These are phyloP conservation scores for Crax fasciolata DNA, from an alignment of 2,797 vertebrate genomes.

Conservation along the genomic window DNA sequence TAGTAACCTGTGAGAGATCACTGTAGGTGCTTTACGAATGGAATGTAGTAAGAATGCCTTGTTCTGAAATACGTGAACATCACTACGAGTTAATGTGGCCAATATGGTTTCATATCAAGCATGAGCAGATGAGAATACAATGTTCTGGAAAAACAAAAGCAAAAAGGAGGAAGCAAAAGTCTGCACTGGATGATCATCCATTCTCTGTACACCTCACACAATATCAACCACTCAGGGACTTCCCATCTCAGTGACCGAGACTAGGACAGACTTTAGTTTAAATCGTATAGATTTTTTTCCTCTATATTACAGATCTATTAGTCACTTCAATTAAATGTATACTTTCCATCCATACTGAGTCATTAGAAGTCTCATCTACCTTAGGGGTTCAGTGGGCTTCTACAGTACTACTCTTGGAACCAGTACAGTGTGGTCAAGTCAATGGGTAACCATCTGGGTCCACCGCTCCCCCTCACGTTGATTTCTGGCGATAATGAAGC, in stretches of 20 bases:
- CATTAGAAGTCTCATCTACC: conserved; percentile 79
- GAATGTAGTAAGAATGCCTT: conserved; percentile 86
- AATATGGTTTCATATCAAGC: conserved; percentile 69
- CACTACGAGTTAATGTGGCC: conserved; percentile 59
- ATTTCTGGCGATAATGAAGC: conserved; percentile 98
- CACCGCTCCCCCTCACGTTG: conserved; percentile 89
- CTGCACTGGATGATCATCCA: conserved; percentile 72
- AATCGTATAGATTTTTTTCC: conserved; percentile 72
- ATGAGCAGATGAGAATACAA: conserved; percentile 63
- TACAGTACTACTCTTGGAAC: conserved; percentile 81
- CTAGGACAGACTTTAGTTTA: conserved; percentile 78
- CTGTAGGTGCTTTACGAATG: conserved; percentile 72
- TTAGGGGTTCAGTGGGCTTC: conserved; percentile 83
- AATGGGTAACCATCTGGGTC: not conserved
- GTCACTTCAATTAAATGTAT: conserved; percentile 78
- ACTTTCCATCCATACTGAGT: conserved; percentile 75
- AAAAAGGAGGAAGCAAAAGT: conserved; percentile 68
- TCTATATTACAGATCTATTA: conserved; percentile 84
- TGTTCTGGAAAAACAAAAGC: conserved; percentile 51
- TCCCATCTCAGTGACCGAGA: conserved; percentile 55
- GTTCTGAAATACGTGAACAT: conserved; percentile 50
- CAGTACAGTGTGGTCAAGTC: conserved; percentile 74
- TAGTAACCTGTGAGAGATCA: conserved; percentile 65
- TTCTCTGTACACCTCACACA: conserved; percentile 74
- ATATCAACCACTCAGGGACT: conserved; percentile 52